A percentile compares a stretch with the other conserved stretches of the same genome.
These are phyloP conservation scores for Petrophora chlorosata DNA, from an alignment of 2,888 invertebrate genomes.

Conservation along the genomic window DNA sequence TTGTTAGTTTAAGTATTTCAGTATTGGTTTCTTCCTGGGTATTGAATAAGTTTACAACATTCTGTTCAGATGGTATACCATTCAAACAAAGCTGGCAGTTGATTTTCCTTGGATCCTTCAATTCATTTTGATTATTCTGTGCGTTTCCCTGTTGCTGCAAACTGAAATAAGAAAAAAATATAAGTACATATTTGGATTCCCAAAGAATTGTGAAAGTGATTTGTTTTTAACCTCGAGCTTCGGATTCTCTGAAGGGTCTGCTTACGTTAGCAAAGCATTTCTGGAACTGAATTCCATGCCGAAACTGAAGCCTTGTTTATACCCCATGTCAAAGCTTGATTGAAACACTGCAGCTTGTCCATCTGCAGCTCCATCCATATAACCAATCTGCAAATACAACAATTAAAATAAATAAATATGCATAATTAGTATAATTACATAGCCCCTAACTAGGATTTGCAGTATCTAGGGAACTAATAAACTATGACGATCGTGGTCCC, in stretches of 20 bases:
- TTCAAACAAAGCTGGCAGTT: constrained; percentile 69
- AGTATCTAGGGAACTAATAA: too few relatives aligned
- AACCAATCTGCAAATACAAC: constrained; percentile 81
- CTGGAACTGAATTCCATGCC: constrained; percentile 82
- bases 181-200: background rate
- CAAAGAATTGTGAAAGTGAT: background rate
- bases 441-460: too few relatives aligned
- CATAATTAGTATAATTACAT: too few relatives aligned
- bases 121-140: constrained; percentile 2
- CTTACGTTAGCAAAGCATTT: constrained; percentile 42
- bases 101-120: constrained; percentile 51
- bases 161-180: constrained; percentile 36
- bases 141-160: constrained; percentile 21
- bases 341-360: constrained; percentile 87
- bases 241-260: too few relatives aligned
- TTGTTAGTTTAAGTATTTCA: constrained; percentile 34
- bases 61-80: constrained; percentile 48
- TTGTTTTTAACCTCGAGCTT: too few relatives aligned
- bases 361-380: constrained; percentile 86
- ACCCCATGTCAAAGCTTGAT: constrained; percentile 88
- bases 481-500: too few relatives aligned
- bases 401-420: too few relatives aligned
- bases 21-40: constrained; percentile 64
- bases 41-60: constrained; percentile 63
- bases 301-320: constrained; percentile 85